phyloP scores from a whole-genome alignment of 2,113 vertebrate species.

The Scatophagus argus region DNA sequence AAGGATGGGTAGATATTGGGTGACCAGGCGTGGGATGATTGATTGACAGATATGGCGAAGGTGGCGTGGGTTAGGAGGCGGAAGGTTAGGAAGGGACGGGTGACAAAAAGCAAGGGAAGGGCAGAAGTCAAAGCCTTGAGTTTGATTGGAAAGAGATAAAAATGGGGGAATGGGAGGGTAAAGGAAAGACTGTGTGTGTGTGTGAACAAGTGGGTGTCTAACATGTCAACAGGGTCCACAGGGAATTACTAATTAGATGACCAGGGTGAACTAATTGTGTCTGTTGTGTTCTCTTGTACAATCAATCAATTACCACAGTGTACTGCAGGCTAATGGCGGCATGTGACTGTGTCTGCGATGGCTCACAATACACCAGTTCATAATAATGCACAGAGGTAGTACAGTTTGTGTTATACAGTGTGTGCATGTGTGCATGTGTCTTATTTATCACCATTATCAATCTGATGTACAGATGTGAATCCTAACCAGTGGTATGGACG shows the following conservation, averaged over 20 bases:
- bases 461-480: not conserved
- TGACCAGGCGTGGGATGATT: slow-evolving; percentile 38
- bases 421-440: slow-evolving; percentile 12
- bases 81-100: not conserved
- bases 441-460: slow-evolving; percentile 18
- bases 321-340: slow-evolving; percentile 31
- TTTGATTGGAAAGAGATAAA: slow-evolving; percentile 54
- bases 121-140: slow-evolving; percentile 54
- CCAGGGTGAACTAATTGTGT: slow-evolving; percentile 77
- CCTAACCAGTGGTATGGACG: no score
- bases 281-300: slow-evolving; percentile 75
- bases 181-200: slow-evolving; percentile 14
- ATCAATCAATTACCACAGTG: slow-evolving; percentile 78
- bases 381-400: not conserved
- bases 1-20: slow-evolving; percentile 31
- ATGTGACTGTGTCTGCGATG: not conserved
- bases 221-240: slow-evolving; percentile 49
- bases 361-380: not conserved
- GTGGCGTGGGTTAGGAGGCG: not conserved
- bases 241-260: slow-evolving; percentile 68
- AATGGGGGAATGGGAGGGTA: not conserved
- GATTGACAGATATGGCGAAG: slow-evolving; percentile 55
- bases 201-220: slow-evolving; percentile 36
- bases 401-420: not conserved
- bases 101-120: slow-evolving; percentile 24